Conservation (phyloP, 2,888 invertebrate species). For the Heliconius charithonia region DNA sequence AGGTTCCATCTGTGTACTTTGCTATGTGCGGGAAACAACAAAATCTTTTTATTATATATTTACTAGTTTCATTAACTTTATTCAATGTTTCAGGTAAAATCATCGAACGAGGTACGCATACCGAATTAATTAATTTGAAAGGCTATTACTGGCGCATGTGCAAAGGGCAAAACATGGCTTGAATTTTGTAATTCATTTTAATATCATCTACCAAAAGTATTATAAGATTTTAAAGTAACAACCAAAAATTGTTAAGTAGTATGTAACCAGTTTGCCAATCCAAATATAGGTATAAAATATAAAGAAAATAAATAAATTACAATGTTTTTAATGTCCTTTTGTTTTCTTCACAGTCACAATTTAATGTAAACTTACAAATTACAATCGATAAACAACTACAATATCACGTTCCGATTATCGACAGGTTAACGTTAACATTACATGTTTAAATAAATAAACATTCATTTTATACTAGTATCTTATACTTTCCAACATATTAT, state of each 20-base stretch:
- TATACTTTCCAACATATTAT: background rate
- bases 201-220: background rate
- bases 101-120: conserved; percentile 89
- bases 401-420: conserved; percentile 4
- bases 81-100: conserved; percentile 83
- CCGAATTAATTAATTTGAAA: conserved; percentile 85
- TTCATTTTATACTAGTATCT: background rate
- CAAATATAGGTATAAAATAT: conserved; percentile 2
- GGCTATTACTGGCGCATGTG: conserved; percentile 87
- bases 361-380: conserved; percentile 1
- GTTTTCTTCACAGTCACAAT: conserved; percentile 16
- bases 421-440: conserved; percentile 5
- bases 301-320: conserved; percentile 8
- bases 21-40: no score
- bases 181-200: conserved; percentile 31
- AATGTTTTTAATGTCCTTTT: conserved; percentile 2
- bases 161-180: conserved; percentile 68
- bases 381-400: conserved; percentile 11
- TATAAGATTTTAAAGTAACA: conserved; percentile 3
- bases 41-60: background rate
- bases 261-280: background rate
- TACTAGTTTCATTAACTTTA: background rate
- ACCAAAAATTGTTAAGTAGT: conserved; percentile 19
- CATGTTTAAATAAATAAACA: background rate
- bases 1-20: no score